phyloP scores from a whole-genome alignment of 2,797 vertebrate species.

The Nannoperca australis region DNA sequence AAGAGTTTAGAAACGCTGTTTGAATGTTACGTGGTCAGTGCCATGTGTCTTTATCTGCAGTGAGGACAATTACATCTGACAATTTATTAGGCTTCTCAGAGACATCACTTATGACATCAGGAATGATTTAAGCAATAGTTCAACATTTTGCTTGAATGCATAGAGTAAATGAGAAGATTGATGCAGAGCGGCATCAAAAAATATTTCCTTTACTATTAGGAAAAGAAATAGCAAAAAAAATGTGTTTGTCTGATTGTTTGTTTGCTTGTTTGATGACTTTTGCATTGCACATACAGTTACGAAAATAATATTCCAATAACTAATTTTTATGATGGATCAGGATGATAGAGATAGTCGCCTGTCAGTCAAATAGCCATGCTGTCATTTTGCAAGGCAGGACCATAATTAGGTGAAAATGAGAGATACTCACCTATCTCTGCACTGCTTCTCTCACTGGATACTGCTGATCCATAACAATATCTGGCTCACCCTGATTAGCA shows the following conservation, averaged over 20 bases:
- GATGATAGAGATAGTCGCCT: slow-evolving; percentile 29
- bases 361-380: slow-evolving; percentile 15
- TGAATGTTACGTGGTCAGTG: not conserved
- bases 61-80: not conserved
- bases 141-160: not conserved
- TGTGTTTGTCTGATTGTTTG: too few relatives aligned
- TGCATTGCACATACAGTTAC: not conserved
- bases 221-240: not conserved
- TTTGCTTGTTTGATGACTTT: not conserved
- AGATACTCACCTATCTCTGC: slow-evolving; percentile 45
- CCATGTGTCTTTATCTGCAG: not conserved
- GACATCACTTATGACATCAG: not conserved
- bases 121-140: not conserved
- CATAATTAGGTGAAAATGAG: slow-evolving; percentile 64
- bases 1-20: not conserved
- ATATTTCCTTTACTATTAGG: not conserved
- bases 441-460: slow-evolving; percentile 39
- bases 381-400: slow-evolving; percentile 28
- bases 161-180: not conserved
- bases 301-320: slow-evolving; percentile 3
- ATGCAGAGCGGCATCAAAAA: not conserved
- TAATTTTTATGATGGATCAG: slow-evolving; percentile 14
- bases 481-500: slow-evolving; percentile 54
- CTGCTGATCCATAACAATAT: slow-evolving; percentile 56
- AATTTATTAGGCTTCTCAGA: not conserved